Evolutionary conservation across 2,888 invertebrate species (phyloP).

Genomic region (Polietes domitor): DNA sequence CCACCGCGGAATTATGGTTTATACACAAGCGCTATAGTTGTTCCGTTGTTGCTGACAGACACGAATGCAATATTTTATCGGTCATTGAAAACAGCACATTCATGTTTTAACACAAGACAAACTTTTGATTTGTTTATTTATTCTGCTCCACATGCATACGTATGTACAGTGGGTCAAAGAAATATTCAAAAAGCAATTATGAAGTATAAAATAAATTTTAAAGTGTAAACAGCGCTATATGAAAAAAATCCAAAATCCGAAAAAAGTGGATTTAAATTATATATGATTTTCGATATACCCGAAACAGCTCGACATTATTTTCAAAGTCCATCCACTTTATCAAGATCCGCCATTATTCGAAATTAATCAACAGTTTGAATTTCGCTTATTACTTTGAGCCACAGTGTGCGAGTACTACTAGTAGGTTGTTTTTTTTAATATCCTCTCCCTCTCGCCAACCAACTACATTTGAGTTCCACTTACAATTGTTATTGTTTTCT

Average conservation of each 20-base stretch:
- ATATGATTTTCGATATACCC: too few relatives aligned
- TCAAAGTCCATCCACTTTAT: too few relatives aligned
- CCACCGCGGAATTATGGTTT: too few relatives aligned
- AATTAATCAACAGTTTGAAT: neutral
- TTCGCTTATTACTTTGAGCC: constrained; percentile 8
- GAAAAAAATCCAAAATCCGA: too few relatives aligned
- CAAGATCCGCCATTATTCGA: too few relatives aligned
- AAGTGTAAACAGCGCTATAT: too few relatives aligned
- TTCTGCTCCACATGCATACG: neutral
- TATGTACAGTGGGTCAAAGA: constrained; percentile 8
- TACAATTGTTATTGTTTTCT: neutral
- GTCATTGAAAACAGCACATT: constrained; percentile 36
- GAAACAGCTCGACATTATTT: too few relatives aligned
- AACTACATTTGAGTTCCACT: constrained; percentile 1
- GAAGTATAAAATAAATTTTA: too few relatives aligned
- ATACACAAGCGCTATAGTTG: too few relatives aligned
- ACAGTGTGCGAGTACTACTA: neutral
- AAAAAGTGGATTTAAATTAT: too few relatives aligned
- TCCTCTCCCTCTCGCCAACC: neutral
- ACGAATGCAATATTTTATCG: too few relatives aligned
- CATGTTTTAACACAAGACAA: constrained; percentile 1
- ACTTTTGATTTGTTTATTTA: constrained; percentile 15
- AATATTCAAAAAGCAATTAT: neutral
- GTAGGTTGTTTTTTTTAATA: neutral
- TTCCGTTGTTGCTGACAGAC: too few relatives aligned